Evolutionary conservation across 2,888 invertebrate genomes (phyloP).

Genomic region (Eudemis profundana): DNA sequence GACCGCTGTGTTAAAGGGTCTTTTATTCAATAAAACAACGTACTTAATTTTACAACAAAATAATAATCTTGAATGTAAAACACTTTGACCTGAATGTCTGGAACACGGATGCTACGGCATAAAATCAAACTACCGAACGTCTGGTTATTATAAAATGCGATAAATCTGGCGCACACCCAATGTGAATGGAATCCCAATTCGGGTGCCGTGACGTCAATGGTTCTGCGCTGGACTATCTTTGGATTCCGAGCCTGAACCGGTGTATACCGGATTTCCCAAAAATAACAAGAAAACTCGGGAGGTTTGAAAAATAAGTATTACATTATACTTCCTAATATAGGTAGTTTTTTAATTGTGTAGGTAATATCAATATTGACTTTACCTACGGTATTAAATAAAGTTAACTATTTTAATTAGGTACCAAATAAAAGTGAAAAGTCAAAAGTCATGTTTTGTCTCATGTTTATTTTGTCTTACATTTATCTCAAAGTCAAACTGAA

Average conservation of each 20-base stretch:
- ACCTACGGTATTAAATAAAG: neutral
- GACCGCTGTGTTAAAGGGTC: too few species aligned
- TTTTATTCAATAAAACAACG: too few species aligned
- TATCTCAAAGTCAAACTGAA: constrained; percentile 12
- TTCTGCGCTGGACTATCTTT: constrained; percentile 7
- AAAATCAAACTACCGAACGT: neutral
- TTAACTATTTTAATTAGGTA: neutral
- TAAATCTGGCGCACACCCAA: constrained; percentile 27
- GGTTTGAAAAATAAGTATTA: too few species aligned
- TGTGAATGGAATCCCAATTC: constrained; percentile 20
- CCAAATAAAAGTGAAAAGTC: neutral
- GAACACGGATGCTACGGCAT: neutral
- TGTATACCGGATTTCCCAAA: constrained; percentile 1
- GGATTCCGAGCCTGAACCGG: neutral
- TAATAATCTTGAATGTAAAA: neutral
- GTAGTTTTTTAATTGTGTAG: too few species aligned
- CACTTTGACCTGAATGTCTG: neutral
- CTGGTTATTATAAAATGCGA: constrained; percentile 10
- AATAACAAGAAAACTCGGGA: neutral
- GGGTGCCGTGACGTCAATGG: constrained; percentile 22
- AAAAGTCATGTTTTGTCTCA: constrained; percentile 5
- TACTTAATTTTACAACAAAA: neutral
- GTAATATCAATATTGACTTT: too few species aligned
- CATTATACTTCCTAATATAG: too few species aligned
- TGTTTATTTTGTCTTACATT: neutral